Conservation (phyloP, 2,113 vertebrate species). For the Cisticola juncidis region DNA sequence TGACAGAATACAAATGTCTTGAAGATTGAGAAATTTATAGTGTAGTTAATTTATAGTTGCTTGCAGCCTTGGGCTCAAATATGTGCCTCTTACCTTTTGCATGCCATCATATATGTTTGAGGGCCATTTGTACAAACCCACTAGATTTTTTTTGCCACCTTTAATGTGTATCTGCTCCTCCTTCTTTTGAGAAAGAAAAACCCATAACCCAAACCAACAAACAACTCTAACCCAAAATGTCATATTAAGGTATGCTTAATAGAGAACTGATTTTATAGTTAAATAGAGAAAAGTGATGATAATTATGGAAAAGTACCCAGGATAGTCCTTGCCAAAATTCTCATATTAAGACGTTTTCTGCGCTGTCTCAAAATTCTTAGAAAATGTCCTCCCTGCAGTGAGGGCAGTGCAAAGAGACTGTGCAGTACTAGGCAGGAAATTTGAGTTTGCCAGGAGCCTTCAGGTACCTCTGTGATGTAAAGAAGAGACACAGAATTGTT, state of each 20-base stretch:
- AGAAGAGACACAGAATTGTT: neutral
- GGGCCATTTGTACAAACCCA: neutral
- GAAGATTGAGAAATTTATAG: neutral
- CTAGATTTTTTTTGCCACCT: neutral
- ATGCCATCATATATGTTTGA: neutral
- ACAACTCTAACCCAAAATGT: neutral
- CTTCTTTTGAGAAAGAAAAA: neutral
- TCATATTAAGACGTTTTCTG: neutral
- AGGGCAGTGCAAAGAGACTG: neutral
- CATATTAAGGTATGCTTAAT: neutral
- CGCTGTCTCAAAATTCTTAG: neutral
- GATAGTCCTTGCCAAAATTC: neutral
- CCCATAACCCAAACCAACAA: neutral
- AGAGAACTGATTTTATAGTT: neutral
- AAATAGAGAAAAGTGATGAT: neutral
- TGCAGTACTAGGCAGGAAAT: neutral
- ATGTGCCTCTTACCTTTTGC: neutral
- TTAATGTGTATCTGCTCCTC: neutral
- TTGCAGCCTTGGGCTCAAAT: neutral
- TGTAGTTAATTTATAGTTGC: neutral
- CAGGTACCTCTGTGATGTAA: neutral
- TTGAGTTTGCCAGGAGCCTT: fast-evolving
- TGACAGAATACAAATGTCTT: neutral
- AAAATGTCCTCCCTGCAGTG: neutral
- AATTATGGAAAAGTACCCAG: neutral